phyloP scores from a whole-genome alignment of 2,797 vertebrate species.

The Ptychobarbus kaznakovi region DNA sequence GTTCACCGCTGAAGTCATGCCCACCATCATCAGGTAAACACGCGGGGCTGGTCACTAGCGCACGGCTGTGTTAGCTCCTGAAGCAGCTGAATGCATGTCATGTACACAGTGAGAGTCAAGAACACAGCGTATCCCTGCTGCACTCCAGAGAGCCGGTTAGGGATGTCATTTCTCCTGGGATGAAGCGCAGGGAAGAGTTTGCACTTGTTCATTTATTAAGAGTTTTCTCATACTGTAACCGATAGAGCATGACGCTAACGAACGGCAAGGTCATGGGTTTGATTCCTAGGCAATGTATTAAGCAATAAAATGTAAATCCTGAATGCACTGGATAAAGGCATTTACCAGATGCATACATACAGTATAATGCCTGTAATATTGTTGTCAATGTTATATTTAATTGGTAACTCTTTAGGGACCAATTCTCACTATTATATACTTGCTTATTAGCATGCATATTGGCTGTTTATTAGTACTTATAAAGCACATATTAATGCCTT shows the following conservation, averaged over 20 bases:
- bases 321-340: background rate
- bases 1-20: conserved; percentile 89
- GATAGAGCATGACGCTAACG: background rate
- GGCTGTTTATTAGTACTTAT: too few relatives aligned
- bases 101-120: background rate
- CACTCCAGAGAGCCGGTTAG: background rate
- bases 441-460: too few relatives aligned
- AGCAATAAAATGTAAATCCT: background rate
- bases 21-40: conserved; percentile 85
- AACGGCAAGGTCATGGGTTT: background rate
- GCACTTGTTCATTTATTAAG: background rate
- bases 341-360: too few relatives aligned
- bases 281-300: background rate
- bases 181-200: background rate
- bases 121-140: background rate
- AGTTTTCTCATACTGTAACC: background rate
- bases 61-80: background rate
- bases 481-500: too few relatives aligned
- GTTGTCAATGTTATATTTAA: background rate
- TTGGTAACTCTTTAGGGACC: too few relatives aligned
- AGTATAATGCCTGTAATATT: background rate
- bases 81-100: background rate
- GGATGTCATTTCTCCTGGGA: conserved; percentile 17
- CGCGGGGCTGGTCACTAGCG: background rate
- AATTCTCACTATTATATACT: too few relatives aligned